A percentile compares a stretch with the other conserved stretches of the same genome.
These are phyloP conservation scores for Asarcornis scutulata DNA, from an alignment of 2,113 vertebrate genomes.

Conservation along the genomic window DNA sequence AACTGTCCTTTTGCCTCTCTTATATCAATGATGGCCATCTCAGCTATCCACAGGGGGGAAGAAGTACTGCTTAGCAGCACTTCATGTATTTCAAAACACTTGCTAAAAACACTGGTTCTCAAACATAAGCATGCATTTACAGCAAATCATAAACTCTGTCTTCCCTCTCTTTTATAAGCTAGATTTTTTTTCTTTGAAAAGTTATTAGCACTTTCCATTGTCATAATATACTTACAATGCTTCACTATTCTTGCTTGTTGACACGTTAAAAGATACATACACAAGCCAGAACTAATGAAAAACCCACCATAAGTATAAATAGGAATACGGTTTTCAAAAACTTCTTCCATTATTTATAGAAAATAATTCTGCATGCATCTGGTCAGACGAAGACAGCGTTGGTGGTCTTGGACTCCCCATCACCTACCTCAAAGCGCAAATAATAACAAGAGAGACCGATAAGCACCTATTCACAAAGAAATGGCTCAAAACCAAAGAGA, in stretches of 20 bases:
- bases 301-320: not conserved
- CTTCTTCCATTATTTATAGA: slow-evolving; percentile 45
- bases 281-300: not conserved
- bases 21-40: not conserved
- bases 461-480: slow-evolving; percentile 65
- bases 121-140: not conserved
- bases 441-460: slow-evolving; percentile 38
- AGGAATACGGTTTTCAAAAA: not conserved
- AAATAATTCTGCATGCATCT: slow-evolving; percentile 59
- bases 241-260: not conserved
- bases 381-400: slow-evolving; percentile 35
- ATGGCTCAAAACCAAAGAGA: slow-evolving; percentile 49
- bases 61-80: not conserved
- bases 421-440: slow-evolving; percentile 54
- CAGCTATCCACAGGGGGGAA: not conserved
- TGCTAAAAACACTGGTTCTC: not conserved
- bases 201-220: not conserved
- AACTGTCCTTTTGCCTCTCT: not conserved
- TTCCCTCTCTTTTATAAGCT: not conserved
- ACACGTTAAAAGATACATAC: not conserved
- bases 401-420: slow-evolving; percentile 66
- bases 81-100: not conserved
- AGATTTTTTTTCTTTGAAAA: not conserved
- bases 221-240: not conserved
- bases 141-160: not conserved